These are phyloP conservation scores for Chironomus tepperi DNA, from an alignment of 1,140 invertebrate species.

Conservation along the genomic window DNA sequence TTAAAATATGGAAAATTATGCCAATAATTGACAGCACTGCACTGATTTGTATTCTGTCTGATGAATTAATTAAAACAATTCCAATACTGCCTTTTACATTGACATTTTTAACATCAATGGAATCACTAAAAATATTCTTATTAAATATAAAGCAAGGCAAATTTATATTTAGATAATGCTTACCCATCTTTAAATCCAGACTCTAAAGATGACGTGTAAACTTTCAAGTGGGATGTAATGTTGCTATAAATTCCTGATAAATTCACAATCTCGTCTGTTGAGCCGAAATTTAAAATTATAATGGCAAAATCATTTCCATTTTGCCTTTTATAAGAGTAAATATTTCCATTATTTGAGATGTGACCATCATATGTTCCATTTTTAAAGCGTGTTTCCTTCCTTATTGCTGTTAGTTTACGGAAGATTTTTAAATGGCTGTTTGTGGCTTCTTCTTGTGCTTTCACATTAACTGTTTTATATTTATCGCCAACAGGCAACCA, in stretches of 20 bases:
- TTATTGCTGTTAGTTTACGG: neutral
- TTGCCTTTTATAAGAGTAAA: neutral
- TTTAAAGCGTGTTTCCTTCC: neutral
- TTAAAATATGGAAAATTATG: neutral
- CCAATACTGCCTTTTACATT: neutral
- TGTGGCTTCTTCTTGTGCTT: slow-evolving; percentile 32
- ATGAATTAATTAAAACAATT: slow-evolving; percentile 7
- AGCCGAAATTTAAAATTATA: neutral
- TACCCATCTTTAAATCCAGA: neutral
- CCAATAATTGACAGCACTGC: neutral
- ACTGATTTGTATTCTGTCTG: neutral
- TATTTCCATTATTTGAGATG: neutral
- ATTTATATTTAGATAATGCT: neutral
- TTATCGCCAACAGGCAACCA: slow-evolving; percentile 56
- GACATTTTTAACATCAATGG: neutral
- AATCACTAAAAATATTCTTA: neutral
- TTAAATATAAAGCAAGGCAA: neutral
- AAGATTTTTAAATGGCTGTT: slow-evolving; percentile 44
- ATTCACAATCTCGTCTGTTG: neutral
- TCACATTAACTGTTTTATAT: slow-evolving; percentile 47
- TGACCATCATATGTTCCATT: neutral
- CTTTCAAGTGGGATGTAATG: neutral
- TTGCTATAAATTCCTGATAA: neutral
- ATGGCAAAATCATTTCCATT: neutral
- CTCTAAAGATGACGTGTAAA: slow-evolving; percentile 8